These are phyloP conservation scores for Drosophila sturtevanti DNA, from an alignment of 1,140 invertebrate genomes.

Conservation along the genomic window DNA sequence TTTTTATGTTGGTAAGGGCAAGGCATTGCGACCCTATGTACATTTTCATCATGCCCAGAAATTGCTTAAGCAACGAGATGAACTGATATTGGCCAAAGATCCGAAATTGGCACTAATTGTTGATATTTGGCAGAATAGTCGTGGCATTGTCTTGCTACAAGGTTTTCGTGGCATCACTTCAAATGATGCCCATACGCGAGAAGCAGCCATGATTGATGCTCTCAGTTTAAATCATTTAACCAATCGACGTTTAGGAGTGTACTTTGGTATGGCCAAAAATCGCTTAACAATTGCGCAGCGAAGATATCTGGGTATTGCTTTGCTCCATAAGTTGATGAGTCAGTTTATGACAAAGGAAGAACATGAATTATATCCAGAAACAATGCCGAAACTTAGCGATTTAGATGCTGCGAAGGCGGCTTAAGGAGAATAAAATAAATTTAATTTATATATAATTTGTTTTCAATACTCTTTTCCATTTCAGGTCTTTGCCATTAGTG, in stretches of 20 bases:
- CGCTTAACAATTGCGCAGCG: constrained; percentile 88
- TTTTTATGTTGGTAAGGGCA: constrained; percentile 92
- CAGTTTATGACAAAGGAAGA: constrained; percentile 40
- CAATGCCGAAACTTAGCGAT: not conserved
- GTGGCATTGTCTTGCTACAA: constrained; percentile 94
- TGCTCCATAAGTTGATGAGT: constrained; percentile 87
- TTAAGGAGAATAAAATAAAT: constrained; percentile 6
- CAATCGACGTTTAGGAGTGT: constrained; percentile 92
- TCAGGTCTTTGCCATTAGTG: constrained; percentile 93
- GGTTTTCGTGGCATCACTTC: constrained; percentile 95
- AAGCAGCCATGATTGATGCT: constrained; percentile 96
- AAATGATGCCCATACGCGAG: constrained; percentile 95
- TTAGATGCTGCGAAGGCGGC: constrained; percentile 16
- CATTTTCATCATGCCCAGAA: constrained; percentile 94
- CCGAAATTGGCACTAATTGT: constrained; percentile 91
- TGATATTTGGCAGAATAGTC: constrained; percentile 91
- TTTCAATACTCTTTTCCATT: constrained; percentile 79
- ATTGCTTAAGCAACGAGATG: constrained; percentile 45
- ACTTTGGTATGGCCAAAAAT: constrained; percentile 88
- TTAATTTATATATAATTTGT: not conserved
- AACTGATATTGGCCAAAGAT: constrained; percentile 48
- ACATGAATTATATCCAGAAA: constrained; percentile 37
- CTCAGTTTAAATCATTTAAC: constrained; percentile 91
- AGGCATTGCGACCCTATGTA: constrained; percentile 90
- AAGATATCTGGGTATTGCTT: constrained; percentile 89